Evolutionary conservation across 2,888 invertebrate genomes (phyloP), one percentile per base, ranked within the genome.

Genomic region (Phengaris alcon): DNA sequence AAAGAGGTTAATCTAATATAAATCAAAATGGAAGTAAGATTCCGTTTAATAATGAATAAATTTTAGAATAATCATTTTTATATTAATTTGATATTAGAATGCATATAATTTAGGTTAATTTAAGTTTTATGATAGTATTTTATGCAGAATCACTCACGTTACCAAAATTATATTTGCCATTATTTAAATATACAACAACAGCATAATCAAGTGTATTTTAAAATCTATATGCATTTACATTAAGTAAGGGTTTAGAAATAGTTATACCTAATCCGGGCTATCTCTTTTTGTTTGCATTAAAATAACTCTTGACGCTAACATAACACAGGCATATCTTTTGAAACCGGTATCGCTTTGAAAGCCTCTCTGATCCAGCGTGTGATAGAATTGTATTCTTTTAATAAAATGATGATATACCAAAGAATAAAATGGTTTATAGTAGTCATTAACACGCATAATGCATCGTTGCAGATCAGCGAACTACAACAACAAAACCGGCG

Each of bases 401-500:
- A 22, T 72, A 72, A 72, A 22, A 22, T 22, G 6, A 72, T 70
- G 22, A 15, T 70, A 69, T 55, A 69, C 68, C 69, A 55, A 44
- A 55, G 68, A 70, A 75, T 48, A 6, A 7, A 72, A 72, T 72
- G 72, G 52, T 72, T 72, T 77, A 76, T 76, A 80, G 83, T 85
- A 85, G 85, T 84, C 83, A 84, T 82, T 81, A 80, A 81, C 79
- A 77, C 75, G 74, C 77, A 76, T 73, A 70, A 76, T 77, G 79
- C 81, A 81, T 91, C 90, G 88, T 93, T 92, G 82, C 95, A 98
- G 98, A 94, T 98, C 98, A 83, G 97, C 98, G 84, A 98, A 97
- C 94, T 98, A 96, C 94, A 96, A 96, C 92, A 97, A 97, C 92
- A 95, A 95, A 80, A 97, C 96, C 79, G 97, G 97, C 79, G 96